Percentiles rank a stretch among this genome's conserved stretches.
These are phyloP conservation scores for Pyrrhosoma nymphula DNA, from an alignment of 2,888 invertebrate species.

Conservation along the genomic window DNA sequence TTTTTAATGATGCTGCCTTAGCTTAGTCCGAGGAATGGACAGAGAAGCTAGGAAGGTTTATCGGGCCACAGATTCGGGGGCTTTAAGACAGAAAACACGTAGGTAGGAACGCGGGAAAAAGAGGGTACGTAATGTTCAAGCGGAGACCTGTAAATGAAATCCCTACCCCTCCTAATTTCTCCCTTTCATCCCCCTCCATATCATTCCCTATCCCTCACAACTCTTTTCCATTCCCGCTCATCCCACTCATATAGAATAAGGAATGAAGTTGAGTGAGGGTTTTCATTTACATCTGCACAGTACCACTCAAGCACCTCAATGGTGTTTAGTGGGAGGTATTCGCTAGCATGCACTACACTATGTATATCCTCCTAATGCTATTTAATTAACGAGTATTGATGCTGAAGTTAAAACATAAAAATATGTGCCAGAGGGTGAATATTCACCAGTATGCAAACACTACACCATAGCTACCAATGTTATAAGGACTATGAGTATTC, in stretches of 20 bases:
- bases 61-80: neutral
- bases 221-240: neutral
- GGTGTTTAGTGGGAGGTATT: too few species aligned
- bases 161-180: neutral
- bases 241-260: neutral
- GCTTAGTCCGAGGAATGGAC: neutral
- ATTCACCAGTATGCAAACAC: too few species aligned
- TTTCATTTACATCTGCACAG: too few species aligned
- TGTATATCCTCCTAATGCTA: too few species aligned
- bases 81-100: neutral
- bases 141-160: neutral
- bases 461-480: too few species aligned
- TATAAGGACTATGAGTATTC: too few species aligned
- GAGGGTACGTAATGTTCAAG: neutral
- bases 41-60: neutral
- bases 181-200: neutral
- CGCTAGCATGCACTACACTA: too few species aligned
- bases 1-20: neutral
- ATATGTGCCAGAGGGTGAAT: too few species aligned
- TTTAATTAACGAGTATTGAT: too few species aligned
- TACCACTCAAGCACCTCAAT: too few species aligned
- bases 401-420: too few species aligned
- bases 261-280: too few species aligned
- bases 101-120: neutral
- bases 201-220: neutral